Evolutionary conservation across 2,888 invertebrate species (phyloP).

Genomic region (Stictocephala bisonia): DNA sequence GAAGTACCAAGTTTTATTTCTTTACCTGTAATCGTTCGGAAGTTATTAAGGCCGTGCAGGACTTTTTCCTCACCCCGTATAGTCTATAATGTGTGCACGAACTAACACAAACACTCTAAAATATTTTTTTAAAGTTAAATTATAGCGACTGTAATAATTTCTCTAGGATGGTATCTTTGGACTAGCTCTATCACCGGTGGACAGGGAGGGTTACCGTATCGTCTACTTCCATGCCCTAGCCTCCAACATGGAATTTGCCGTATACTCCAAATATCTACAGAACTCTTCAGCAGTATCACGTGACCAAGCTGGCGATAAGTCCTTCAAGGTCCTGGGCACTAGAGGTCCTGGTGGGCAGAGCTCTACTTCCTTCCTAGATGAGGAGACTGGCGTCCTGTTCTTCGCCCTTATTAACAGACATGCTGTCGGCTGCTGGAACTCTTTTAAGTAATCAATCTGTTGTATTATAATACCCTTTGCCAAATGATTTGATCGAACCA

Average conservation of each 20-base stretch:
- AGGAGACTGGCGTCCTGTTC: conserved; percentile 76
- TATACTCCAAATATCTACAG: conserved; percentile 71
- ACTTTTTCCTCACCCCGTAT: too few relatives aligned
- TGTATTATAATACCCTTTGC: too few relatives aligned
- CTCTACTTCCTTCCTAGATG: conserved; percentile 78
- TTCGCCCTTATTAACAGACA: conserved; percentile 82
- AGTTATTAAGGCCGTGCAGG: too few relatives aligned
- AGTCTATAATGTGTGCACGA: too few relatives aligned
- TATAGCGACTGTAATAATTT: too few relatives aligned
- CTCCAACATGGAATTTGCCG: conserved; percentile 81
- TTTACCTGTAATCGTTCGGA: too few relatives aligned
- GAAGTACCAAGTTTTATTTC: too few relatives aligned
- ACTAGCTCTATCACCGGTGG: conserved; percentile 73
- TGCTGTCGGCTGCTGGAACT: conserved; percentile 85
- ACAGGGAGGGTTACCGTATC: conserved; percentile 67
- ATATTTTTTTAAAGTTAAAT: too few relatives aligned
- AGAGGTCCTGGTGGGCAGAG: conserved; percentile 79
- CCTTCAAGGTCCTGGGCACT: conserved; percentile 81
- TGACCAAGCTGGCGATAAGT: conserved; percentile 75
- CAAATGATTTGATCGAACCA: too few relatives aligned
- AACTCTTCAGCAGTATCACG: conserved; percentile 77
- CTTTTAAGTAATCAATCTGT: conserved; percentile 63
- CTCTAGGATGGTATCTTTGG: conserved; percentile 78
- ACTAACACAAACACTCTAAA: too few relatives aligned
- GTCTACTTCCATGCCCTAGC: conserved; percentile 86